Base-by-base conservation (phyloP, 2,888 invertebrate species). In the Hirudinaria manillensis region DNA sequence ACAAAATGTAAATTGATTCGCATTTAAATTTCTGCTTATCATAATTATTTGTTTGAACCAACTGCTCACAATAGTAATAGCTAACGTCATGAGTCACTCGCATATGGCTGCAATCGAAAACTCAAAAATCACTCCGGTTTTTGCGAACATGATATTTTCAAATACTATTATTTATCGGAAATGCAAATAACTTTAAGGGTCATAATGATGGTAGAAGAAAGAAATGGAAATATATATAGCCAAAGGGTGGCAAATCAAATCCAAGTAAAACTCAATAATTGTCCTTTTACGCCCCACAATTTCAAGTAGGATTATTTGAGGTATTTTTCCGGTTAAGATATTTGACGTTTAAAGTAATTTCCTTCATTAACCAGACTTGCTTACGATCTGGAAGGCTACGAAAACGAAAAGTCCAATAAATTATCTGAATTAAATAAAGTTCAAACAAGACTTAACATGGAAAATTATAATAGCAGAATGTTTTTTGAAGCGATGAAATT, bases 401-500 rank as follows among this genome's bases (percentile, higher is more conserved):
- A 73, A 61, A 68, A 68, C 21, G 68, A 68, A 32, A 68, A 68
- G 36, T n/a, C 36, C 34, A n/a, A 68, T n/a, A 68, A 68, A 32
- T 29, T 32, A 34, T 34, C 68, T n/a, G 55, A 24, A 51, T 13
- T 24, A 6, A 38, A 29, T n/a, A 56, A 61, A 38, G 24, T 73
- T 24, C 61, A 73, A 38, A n/a, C 45, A n/a, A 61, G 36, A 55
- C 56, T 73, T 36, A 24, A 32, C n/a, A 36, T 36, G n/a, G 73
- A 73, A 16, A 73, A 65, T 32, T 29, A 73, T 16, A 73, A 73
- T 27, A 73, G 73, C 38, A 27, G 73, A n/a, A 21, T 73, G 32
- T 65, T 73, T n/a, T 73, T 73, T 27, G 73, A 73, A 34, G 73
- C 73, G 3, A 32, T 73, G 34, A 73, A 73, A 38, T 36, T 73